Base-by-base conservation (phyloP, 2,797 vertebrate species). In the Mareca penelope region DNA sequence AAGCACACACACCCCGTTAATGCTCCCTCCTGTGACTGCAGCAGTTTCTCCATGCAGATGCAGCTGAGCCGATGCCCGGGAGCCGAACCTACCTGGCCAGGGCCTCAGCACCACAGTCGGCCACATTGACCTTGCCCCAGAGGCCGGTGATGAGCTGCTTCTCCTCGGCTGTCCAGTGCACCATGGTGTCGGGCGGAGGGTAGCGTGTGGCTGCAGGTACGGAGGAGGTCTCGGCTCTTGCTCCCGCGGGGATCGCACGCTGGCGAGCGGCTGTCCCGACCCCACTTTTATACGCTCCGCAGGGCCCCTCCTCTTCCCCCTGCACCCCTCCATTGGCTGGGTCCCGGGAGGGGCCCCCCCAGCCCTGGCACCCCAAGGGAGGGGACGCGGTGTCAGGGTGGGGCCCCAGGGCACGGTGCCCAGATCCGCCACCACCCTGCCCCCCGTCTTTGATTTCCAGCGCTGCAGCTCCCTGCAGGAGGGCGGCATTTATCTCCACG, bases 161-260 rank as follows among this genome's bases (percentile, higher is more conserved):
- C 96, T 99, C 98, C 9, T 97, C 95, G 0, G 96, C 94, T 94
- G 98, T 93, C 96, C 98, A 98, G 52, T 98, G 94, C 89, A 98
- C 98, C 98, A 98, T 98, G 96, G 84, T 94, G 96, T 12, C 9
- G 46, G 89, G 44, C 2, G 68, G 81, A 52, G 56, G 94, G 37
- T 40, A 8, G 92, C n/a, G 88, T 60, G 81, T 31, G 75, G 76
- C 63, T 80, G 68, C 9, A 2, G 79, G 44, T 28, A 19, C 15
- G 19, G 53, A 93, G 37, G 63, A 85, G 60, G 31, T 33, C 71
- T 80, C 2, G 18, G 95, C 90, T 95, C 56, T 90, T 6, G 88
- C 76, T 96, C 90, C 82, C 85, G 1, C n/a, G 75, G 91, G 78
- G 95, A 14, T 88, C 7, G 75, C 95, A 55, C 64, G 12, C 81